Evolutionary conservation across 2,797 vertebrate species (phyloP).

Genomic region (Lemur catta): DNA sequence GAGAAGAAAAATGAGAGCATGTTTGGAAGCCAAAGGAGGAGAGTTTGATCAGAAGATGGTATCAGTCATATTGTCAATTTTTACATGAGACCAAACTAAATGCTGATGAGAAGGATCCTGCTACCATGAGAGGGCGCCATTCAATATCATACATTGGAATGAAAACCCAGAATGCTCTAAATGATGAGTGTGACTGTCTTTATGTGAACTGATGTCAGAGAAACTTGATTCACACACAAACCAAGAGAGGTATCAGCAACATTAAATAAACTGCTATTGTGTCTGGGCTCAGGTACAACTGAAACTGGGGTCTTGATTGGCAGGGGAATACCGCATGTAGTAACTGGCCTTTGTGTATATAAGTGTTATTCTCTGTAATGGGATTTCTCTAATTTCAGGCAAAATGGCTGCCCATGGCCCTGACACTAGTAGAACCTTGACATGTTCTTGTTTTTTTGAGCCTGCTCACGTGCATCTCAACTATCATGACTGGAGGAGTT

Average conservation of each 20-base stretch:
- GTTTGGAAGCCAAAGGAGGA: not conserved
- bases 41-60: not conserved
- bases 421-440: not conserved
- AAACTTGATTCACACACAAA: not conserved
- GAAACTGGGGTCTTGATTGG: not conserved
- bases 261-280: not conserved
- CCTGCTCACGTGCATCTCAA: not conserved
- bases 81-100: not conserved
- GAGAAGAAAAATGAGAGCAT: not conserved
- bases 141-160: not conserved
- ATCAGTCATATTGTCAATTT: not conserved
- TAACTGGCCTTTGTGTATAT: fast-evolving
- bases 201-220: not conserved
- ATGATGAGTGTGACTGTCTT: not conserved
- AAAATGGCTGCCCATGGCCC: not conserved
- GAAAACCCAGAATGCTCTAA: not conserved
- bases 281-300: too few relatives aligned
- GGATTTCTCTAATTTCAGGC: not conserved
- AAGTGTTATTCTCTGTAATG: not conserved
- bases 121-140: not conserved
- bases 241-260: not conserved
- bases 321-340: not conserved
- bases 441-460: not conserved
- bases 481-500: not conserved
- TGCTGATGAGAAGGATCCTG: not conserved